phyloP scores from a whole-genome alignment of 2,888 invertebrate species.

The Agrilus cyanescens region DNA sequence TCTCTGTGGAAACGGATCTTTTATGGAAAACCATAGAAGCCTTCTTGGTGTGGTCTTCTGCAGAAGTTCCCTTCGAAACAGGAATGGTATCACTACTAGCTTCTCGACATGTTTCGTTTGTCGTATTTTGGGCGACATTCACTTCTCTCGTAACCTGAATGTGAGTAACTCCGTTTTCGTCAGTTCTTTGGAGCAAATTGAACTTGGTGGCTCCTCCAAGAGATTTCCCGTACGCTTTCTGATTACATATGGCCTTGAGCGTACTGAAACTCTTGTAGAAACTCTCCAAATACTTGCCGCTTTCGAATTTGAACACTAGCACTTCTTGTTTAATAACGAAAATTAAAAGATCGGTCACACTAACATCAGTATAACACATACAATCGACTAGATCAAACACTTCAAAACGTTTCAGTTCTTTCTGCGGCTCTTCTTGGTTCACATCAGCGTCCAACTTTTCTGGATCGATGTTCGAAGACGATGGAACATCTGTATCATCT shows the following conservation, averaged over 20 bases:
- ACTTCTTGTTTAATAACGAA: slow-evolving; percentile 33
- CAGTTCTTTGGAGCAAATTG: slow-evolving; percentile 38
- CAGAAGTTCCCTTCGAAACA: slow-evolving; percentile 1
- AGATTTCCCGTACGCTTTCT: slow-evolving; percentile 25
- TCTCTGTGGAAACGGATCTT: slow-evolving; percentile 25
- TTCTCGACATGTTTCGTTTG: slow-evolving; percentile 4
- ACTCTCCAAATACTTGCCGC: slow-evolving; percentile 23
- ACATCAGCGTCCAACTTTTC: slow-evolving; percentile 1
- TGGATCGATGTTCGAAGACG: slow-evolving; percentile 3
- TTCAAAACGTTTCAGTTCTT: slow-evolving; percentile 16
- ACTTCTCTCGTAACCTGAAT: slow-evolving; percentile 33
- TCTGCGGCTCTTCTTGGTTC: slow-evolving; percentile 5
- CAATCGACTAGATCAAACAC: slow-evolving; percentile 33
- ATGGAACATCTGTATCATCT: slow-evolving; percentile 26
- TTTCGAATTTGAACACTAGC: slow-evolving; percentile 32
- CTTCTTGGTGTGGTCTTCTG: neutral
- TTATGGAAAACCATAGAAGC: neutral
- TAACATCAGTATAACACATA: slow-evolving; percentile 34
- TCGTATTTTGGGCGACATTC: slow-evolving; percentile 15
- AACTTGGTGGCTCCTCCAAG: slow-evolving; percentile 22
- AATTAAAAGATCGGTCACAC: slow-evolving; percentile 31
- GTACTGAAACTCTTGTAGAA: slow-evolving; percentile 34
- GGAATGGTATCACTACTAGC: slow-evolving; percentile 5
- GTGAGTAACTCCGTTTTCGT: slow-evolving; percentile 39
- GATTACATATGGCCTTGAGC: slow-evolving; percentile 33